phyloP scores from a whole-genome alignment of 2,888 invertebrate genomes.

The Liopterus haemorrhoidalis region DNA sequence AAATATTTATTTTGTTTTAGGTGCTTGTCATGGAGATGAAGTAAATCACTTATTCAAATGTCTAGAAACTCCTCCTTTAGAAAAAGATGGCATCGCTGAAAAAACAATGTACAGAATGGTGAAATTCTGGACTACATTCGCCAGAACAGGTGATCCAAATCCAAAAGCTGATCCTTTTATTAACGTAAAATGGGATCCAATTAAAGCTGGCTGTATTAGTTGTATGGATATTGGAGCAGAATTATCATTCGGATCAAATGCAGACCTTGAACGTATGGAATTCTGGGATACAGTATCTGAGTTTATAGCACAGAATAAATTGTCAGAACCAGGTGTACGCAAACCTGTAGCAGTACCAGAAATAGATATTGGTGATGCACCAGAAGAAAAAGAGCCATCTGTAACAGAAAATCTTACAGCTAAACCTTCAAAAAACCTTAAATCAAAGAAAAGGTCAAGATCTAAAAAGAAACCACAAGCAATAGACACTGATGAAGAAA shows the following conservation, averaged over 20 bases:
- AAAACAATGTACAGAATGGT: slow-evolving; percentile 30
- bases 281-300: slow-evolving; percentile 37
- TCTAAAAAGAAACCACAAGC: no score
- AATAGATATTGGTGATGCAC: no score
- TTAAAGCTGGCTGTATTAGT: slow-evolving; percentile 29
- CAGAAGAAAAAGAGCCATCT: no score
- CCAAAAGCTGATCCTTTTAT: slow-evolving; percentile 22
- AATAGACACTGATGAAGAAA: no score
- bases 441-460: no score
- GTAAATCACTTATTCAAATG: slow-evolving; percentile 36
- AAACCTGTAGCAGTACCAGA: no score
- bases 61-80: slow-evolving; percentile 25
- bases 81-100: slow-evolving; percentile 29
- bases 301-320: no score
- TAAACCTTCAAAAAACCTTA: no score
- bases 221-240: slow-evolving; percentile 38
- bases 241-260: slow-evolving; percentile 32
- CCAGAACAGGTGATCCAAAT: slow-evolving; percentile 35
- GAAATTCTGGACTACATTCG: slow-evolving; percentile 38
- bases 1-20: slow-evolving; percentile 25
- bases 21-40: slow-evolving; percentile 36
- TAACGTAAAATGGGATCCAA: slow-evolving; percentile 36
- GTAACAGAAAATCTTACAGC: no score
- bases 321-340: no score
- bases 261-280: slow-evolving; percentile 35